A percentile compares a stretch with the other conserved stretches of the same genome.
phyloP scores from a whole-genome alignment of 2,797 vertebrate genomes.

The Sebastes vulpes region DNA sequence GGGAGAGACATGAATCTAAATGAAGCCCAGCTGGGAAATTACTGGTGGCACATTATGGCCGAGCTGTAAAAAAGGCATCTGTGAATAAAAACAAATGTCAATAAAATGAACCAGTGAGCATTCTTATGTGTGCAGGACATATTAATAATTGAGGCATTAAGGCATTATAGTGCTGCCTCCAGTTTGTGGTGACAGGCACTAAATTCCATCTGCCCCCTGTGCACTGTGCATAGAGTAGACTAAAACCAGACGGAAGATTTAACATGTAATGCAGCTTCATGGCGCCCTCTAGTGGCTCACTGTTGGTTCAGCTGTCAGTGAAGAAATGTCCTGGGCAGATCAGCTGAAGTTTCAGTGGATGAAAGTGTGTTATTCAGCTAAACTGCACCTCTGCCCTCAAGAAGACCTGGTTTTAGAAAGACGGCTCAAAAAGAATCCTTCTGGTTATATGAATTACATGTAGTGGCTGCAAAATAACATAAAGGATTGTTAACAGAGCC shows the following conservation, averaged over 20 bases:
- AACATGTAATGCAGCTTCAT: background rate
- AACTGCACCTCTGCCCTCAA: no score
- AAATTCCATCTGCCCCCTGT: slow-evolving; percentile 7
- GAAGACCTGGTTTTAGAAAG: no score
- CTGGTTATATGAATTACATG: no score
- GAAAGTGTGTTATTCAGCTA: no score
- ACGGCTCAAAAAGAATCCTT: no score
- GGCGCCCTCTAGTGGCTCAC: background rate
- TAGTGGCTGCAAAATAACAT: no score
- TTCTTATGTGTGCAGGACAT: background rate
- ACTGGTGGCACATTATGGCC: background rate
- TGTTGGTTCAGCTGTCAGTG: background rate
- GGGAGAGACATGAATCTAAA: background rate
- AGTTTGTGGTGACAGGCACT: slow-evolving; percentile 10
- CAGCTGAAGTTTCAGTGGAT: no score
- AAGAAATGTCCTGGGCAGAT: background rate
- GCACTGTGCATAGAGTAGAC: background rate
- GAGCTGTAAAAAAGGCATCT: slow-evolving; percentile 4
- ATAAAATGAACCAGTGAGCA: slow-evolving; percentile 24
- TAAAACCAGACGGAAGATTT: background rate
- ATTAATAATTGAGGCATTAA: slow-evolving; percentile 32
- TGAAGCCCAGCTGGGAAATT: background rate
- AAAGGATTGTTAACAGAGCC: no score
- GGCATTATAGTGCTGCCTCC: slow-evolving; percentile 15
- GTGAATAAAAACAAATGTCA: slow-evolving; percentile 43